These are phyloP conservation scores for Amyelois transitella DNA, from an alignment of 1,140 invertebrate species.

Conservation along the genomic window DNA sequence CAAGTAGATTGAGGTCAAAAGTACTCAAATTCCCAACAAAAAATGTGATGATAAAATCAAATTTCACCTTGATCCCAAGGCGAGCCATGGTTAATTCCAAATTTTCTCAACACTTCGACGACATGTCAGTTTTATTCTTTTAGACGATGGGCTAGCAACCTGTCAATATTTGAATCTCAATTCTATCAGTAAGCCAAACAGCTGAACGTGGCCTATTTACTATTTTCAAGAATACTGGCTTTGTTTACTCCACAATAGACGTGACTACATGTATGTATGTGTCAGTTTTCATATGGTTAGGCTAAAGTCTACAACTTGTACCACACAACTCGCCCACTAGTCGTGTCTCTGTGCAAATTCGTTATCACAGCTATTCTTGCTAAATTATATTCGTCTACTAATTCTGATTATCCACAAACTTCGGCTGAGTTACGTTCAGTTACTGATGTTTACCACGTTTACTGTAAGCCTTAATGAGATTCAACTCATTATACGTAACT, in stretches of 20 bases:
- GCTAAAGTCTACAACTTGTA: constrained; percentile 8
- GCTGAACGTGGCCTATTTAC: no score
- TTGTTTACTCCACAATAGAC: no score
- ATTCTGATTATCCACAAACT: constrained; percentile 60
- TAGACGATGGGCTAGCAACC: no score
- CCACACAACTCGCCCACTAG: constrained; percentile 31
- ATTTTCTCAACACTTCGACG: neutral
- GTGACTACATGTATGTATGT: no score
- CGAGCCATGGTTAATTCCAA: neutral
- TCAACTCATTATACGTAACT: neutral
- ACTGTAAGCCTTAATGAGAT: neutral
- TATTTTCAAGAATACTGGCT: no score
- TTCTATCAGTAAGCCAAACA: no score
- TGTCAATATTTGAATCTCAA: no score
- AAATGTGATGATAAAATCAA: neutral
- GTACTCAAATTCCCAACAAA: no score
- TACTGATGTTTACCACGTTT: neutral
- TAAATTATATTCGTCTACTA: constrained; percentile 64
- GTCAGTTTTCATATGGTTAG: neutral
- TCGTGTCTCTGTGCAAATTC: constrained; percentile 65
- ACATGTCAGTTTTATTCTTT: neutral
- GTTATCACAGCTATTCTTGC: constrained; percentile 69
- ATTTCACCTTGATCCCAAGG: neutral
- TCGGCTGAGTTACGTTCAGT: constrained; percentile 2
- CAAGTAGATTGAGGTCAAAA: no score